phyloP scores from a whole-genome alignment of 1,140 invertebrate genomes.

The Melitaea cinxia region DNA sequence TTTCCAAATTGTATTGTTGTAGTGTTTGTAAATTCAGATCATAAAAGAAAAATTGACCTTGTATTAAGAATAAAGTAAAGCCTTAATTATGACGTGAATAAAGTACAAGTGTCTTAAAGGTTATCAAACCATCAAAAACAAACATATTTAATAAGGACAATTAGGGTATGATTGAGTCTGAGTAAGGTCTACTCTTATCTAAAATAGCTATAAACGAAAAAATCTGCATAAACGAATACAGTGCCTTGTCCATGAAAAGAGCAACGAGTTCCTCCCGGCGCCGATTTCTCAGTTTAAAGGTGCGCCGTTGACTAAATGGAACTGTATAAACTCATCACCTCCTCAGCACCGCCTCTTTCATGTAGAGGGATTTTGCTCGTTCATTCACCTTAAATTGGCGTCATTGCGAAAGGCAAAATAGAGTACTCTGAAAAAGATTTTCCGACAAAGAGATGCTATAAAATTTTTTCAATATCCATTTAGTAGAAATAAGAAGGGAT shows the following conservation, averaged over 20 bases:
- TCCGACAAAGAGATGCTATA: slow-evolving; percentile 66
- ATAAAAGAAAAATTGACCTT: too few species aligned
- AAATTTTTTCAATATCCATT: slow-evolving; percentile 73
- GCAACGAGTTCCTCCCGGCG: slow-evolving; percentile 49
- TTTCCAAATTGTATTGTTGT: too few species aligned
- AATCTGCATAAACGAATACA: neutral
- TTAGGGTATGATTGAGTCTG: too few species aligned
- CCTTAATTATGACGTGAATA: too few species aligned
- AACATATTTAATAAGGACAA: too few species aligned
- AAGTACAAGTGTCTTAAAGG: too few species aligned
- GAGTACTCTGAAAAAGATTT: slow-evolving; percentile 71
- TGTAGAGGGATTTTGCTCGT: slow-evolving; percentile 74
- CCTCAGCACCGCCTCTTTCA: slow-evolving; percentile 71
- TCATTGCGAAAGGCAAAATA: slow-evolving; percentile 74
- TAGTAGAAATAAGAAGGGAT: slow-evolving; percentile 67
- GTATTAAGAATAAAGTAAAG: too few species aligned
- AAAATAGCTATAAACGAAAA: too few species aligned
- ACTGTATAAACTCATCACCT: slow-evolving; percentile 75
- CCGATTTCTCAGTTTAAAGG: slow-evolving; percentile 66
- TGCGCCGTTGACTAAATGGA: slow-evolving; percentile 66
- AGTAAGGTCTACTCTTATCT: too few species aligned
- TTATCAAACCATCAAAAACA: too few species aligned
- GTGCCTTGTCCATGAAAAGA: slow-evolving; percentile 10
- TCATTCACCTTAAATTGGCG: slow-evolving; percentile 77
- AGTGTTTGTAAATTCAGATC: too few species aligned